phyloP scores from a whole-genome alignment of 2,888 invertebrate species.

The Sturmia bella region DNA sequence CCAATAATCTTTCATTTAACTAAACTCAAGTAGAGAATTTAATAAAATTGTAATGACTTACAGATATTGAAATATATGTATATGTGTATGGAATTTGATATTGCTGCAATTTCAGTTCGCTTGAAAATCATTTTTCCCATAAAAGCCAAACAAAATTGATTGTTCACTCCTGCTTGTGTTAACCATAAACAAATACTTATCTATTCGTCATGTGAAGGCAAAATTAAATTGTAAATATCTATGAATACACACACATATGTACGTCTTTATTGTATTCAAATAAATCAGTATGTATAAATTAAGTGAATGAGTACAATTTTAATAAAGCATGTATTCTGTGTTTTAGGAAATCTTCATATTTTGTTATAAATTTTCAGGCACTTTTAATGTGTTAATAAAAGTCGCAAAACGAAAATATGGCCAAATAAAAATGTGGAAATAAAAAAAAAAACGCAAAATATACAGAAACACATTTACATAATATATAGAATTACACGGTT shows the following conservation, averaged over 20 bases:
- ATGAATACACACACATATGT: neutral
- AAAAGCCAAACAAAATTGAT: neutral
- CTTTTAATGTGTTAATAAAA: conserved; percentile 64
- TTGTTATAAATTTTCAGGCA: conserved; percentile 39
- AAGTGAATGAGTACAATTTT: conserved; percentile 54
- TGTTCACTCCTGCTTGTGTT: conserved; percentile 18
- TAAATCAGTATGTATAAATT: conserved; percentile 38
- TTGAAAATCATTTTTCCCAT: too few relatives aligned
- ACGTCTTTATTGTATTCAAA: conserved; percentile 27
- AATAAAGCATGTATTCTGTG: conserved; percentile 41
- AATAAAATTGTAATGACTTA: too few relatives aligned
- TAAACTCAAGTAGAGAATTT: too few relatives aligned
- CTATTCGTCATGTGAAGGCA: conserved; percentile 13
- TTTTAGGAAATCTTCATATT: conserved; percentile 34
- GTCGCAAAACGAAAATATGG: conserved; percentile 42
- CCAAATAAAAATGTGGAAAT: conserved; percentile 8
- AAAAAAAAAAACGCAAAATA: neutral
- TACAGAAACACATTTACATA: conserved; percentile 56
- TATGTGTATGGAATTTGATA: too few relatives aligned
- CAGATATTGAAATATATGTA: too few relatives aligned
- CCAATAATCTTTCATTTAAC: too few relatives aligned
- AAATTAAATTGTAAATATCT: conserved; percentile 20
- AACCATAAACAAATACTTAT: conserved; percentile 27
- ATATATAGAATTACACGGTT: conserved; percentile 9
- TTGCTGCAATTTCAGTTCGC: too few relatives aligned